Conservation (phyloP, 2,888 invertebrate genomes). For the Ormyrus pomaceus region DNA sequence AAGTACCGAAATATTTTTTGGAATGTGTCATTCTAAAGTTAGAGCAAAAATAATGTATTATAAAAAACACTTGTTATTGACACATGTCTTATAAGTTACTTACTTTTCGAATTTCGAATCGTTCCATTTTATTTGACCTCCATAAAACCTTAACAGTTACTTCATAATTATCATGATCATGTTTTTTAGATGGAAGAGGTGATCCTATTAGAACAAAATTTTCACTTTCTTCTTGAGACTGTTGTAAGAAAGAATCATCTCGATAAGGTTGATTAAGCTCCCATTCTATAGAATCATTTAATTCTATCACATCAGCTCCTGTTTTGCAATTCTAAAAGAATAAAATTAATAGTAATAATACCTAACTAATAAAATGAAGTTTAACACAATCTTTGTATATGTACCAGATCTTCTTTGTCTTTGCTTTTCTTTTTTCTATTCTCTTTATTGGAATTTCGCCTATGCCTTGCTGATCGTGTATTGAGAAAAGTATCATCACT, state of each 20-base stretch:
- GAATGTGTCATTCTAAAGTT: constrained; percentile 65
- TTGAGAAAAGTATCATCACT: no score
- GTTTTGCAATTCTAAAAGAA: neutral
- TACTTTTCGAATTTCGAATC: constrained; percentile 60
- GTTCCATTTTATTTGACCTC: constrained; percentile 65
- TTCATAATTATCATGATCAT: constrained; percentile 63
- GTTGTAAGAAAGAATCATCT: constrained; percentile 38
- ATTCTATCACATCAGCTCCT: neutral
- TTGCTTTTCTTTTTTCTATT: neutral
- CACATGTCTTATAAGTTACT: neutral
- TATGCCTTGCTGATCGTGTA: no score
- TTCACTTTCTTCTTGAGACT: constrained; percentile 51
- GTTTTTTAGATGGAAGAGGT: constrained; percentile 35
- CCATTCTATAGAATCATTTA: constrained; percentile 49
- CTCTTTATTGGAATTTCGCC: no score
- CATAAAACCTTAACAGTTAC: constrained; percentile 67
- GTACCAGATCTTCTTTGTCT: neutral
- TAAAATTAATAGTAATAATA: constrained; percentile 11
- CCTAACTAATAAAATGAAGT: neutral
- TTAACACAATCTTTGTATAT: neutral
- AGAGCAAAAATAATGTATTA: constrained; percentile 42
- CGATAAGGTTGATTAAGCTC: constrained; percentile 24
- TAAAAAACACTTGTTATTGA: constrained; percentile 21
- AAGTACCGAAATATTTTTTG: constrained; percentile 66
- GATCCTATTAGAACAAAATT: constrained; percentile 49